These are phyloP conservation scores for Odontothrips loti DNA, from an alignment of 2,888 invertebrate genomes.

Conservation along the genomic window DNA sequence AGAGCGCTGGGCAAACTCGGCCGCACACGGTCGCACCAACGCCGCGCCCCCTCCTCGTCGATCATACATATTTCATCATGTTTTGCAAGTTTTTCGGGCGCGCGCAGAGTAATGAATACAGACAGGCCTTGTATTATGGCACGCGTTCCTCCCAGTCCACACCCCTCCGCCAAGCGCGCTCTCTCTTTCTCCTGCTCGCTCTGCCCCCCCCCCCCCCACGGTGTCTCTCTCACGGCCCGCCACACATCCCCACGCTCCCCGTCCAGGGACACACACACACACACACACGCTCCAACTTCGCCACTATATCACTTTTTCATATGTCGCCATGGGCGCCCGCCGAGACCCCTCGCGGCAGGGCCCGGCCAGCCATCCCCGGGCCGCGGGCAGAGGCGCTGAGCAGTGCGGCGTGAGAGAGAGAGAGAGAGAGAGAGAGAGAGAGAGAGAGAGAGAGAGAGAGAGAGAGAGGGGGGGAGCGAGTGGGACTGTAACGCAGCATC, in stretches of 20 bases:
- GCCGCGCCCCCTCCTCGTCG: neutral
- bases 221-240: neutral
- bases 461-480: neutral
- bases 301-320: constrained; percentile 26
- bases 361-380: no score
- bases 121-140: constrained; percentile 6
- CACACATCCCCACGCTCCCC: no score
- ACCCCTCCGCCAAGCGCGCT: neutral
- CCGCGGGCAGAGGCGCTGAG: no score
- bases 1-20: neutral
- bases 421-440: constrained; percentile 4
- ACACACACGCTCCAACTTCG: neutral
- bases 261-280: no score
- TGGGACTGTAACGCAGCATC: neutral
- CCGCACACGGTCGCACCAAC: neutral
- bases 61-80: constrained; percentile 22
- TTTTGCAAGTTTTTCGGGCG: constrained; percentile 14
- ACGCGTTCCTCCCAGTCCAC: neutral
- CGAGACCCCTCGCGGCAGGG: neutral
- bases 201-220: neutral
- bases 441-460: constrained; percentile 11
- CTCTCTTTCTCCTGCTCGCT: neutral
- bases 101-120: constrained; percentile 17
- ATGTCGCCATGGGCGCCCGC: neutral
- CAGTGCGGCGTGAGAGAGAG: neutral